phyloP scores from a whole-genome alignment of 2,797 vertebrate species.

The Mionectes olivaceus region DNA sequence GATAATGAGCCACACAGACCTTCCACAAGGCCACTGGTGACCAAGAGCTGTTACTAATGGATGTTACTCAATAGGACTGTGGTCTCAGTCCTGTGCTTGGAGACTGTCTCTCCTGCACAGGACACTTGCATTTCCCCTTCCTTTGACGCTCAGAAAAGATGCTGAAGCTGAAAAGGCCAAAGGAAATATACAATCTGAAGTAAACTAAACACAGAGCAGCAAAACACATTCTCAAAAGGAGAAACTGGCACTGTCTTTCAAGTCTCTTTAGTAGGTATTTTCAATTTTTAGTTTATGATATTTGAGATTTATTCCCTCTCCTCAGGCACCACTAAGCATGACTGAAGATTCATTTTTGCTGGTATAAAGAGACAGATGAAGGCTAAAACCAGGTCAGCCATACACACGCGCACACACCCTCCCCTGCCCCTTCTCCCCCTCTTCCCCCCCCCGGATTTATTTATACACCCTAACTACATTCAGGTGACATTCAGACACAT shows the following conservation, averaged over 20 bases:
- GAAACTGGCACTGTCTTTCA: not conserved
- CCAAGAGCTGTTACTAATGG: not conserved
- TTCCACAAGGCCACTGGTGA: not conserved
- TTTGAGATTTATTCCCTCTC: conserved; percentile 34
- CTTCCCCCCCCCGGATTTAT: not conserved
- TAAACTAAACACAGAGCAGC: not conserved
- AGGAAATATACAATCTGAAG: not conserved
- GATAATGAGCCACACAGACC: not conserved
- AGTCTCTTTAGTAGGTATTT: not conserved
- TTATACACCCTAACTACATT: not conserved
- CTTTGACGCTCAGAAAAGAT: not conserved
- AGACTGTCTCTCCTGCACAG: not conserved
- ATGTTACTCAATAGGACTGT: not conserved
- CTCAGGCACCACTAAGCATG: not conserved
- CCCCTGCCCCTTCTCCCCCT: no score
- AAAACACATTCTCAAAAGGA: conserved; percentile 1
- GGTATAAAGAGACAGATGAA: conserved; percentile 39
- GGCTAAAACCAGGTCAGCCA: conserved; percentile 51
- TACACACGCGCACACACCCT: not conserved
- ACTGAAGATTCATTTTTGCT: conserved; percentile 13
- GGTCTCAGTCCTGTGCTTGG: not conserved
- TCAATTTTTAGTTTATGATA: conserved; percentile 16
- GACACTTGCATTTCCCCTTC: not conserved
- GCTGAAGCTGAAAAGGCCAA: not conserved
- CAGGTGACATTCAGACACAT: conserved; percentile 22